Evolutionary conservation across 2,113 vertebrate genomes (phyloP).

Genomic region (Colossoma macropomum): DNA sequence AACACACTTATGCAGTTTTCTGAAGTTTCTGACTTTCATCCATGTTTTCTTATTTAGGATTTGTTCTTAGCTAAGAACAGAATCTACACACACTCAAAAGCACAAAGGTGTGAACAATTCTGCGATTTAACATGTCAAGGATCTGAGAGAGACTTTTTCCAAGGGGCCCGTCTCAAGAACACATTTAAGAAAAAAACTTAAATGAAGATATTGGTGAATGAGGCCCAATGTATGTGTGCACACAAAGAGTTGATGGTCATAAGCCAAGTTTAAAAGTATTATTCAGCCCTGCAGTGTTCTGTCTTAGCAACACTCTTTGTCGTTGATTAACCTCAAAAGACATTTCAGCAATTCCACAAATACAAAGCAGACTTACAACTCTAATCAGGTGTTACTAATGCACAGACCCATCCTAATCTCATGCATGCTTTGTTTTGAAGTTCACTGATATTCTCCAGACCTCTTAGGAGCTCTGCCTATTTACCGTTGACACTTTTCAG

Average conservation of each 20-base stretch:
- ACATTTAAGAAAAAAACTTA: too few relatives aligned
- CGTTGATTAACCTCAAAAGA: neutral
- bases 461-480: neutral
- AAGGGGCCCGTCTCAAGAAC: too few relatives aligned
- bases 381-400: neutral
- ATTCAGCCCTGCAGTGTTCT: neutral
- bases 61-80: too few relatives aligned
- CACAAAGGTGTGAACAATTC: too few relatives aligned
- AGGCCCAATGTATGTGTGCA: conserved; percentile 9
- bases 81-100: too few relatives aligned
- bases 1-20: too few relatives aligned
- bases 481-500: neutral
- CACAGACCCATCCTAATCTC: neutral
- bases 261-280: neutral
- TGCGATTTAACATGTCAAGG: too few relatives aligned
- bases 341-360: neutral
- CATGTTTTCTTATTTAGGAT: neutral
- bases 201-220: too few relatives aligned
- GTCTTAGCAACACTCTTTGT: neutral
- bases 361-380: neutral
- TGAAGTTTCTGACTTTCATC: neutral
- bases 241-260: conserved; percentile 24
- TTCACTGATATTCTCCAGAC: neutral
- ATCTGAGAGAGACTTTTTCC: too few relatives aligned
- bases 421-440: neutral